Evolutionary conservation across 2,797 vertebrate species (phyloP).

Genomic region (Phalloptychus januarius): DNA sequence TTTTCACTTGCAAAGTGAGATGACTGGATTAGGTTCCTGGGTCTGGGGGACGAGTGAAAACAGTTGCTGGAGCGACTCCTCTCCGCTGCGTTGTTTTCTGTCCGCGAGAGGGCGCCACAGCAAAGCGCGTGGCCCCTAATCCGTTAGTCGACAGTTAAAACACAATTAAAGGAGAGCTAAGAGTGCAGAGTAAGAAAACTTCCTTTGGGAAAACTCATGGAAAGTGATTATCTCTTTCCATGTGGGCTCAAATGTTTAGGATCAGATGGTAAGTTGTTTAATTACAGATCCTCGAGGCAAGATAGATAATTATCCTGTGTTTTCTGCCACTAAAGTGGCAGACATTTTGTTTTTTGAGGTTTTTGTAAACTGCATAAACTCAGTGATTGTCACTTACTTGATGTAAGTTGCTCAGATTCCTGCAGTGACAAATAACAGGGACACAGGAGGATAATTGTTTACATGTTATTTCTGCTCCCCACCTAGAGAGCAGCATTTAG

Average conservation of each 20-base stretch:
- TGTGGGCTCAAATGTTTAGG: background rate
- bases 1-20: constrained; percentile 13
- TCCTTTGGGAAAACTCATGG: background rate
- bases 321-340: background rate
- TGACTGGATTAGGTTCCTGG: background rate
- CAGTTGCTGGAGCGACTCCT: constrained; percentile 49
- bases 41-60: constrained; percentile 15
- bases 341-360: background rate
- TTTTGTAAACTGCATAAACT: background rate
- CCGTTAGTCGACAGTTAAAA: no score
- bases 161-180: background rate
- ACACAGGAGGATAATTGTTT: background rate
- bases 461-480: background rate
- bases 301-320: background rate
- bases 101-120: constrained; percentile 85
- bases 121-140: constrained; percentile 34
- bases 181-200: background rate
- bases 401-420: background rate
- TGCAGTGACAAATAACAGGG: background rate
- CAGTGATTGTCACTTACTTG: background rate
- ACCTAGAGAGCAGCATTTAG: background rate
- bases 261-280: background rate
- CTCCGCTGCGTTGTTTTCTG: constrained; percentile 20
- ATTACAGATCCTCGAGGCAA: background rate
- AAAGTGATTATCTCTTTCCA: background rate